These are phyloP conservation scores for Chironomus riparius DNA, from an alignment of 2,888 invertebrate genomes.

Conservation along the genomic window DNA sequence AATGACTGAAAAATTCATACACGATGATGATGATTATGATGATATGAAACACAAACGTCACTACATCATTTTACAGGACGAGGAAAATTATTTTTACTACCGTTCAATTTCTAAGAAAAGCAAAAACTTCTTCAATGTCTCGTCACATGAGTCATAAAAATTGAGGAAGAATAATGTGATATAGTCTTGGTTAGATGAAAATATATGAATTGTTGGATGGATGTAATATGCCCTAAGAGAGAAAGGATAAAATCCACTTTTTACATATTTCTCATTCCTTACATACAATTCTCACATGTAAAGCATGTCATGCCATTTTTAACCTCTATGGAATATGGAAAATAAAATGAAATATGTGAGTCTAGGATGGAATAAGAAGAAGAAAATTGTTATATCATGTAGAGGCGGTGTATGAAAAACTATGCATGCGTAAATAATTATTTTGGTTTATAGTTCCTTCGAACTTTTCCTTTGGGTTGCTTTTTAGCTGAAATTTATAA, in stretches of 20 bases:
- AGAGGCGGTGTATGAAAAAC: background rate
- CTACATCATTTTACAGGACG: no score
- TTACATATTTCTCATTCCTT: background rate
- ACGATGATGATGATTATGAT: no score
- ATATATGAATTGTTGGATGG: no score
- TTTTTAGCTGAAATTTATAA: background rate
- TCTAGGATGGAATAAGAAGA: background rate
- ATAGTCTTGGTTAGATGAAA: no score
- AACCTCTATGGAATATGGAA: background rate
- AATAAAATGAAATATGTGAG: no score
- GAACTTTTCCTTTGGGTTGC: background rate
- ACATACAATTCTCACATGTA: background rate
- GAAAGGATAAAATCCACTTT: background rate
- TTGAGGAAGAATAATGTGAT: no score
- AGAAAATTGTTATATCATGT: background rate
- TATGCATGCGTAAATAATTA: constrained; percentile 25
- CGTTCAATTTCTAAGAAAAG: background rate
- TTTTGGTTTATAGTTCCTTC: constrained; percentile 19
- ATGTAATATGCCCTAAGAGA: background rate
- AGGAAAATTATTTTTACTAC: no score
- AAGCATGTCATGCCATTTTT: background rate
- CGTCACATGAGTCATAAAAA: constrained; percentile 12
- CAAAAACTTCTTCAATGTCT: background rate
- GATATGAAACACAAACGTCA: no score
- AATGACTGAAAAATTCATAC: no score